phyloP scores from a whole-genome alignment of 2,888 invertebrate species.

The Calameuta idolon region DNA sequence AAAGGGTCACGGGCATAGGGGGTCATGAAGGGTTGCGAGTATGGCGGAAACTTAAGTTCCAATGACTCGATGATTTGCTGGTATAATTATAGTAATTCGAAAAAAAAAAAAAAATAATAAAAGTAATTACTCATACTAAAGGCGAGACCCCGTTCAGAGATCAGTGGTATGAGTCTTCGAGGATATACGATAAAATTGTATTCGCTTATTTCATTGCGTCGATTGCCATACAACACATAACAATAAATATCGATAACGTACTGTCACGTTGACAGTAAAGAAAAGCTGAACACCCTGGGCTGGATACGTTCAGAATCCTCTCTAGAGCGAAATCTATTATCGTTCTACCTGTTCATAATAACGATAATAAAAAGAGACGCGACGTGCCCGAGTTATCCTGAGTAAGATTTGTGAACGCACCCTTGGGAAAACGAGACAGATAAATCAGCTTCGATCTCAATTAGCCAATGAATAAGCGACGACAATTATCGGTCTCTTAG shows the following conservation, averaged over 20 bases:
- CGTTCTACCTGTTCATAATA: no score
- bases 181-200: neutral
- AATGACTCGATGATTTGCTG: slow-evolving; percentile 7
- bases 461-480: neutral
- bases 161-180: neutral
- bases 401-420: no score
- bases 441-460: neutral
- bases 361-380: no score
- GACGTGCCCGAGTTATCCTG: no score
- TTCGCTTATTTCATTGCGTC: neutral
- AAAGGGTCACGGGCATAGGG: neutral
- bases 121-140: neutral
- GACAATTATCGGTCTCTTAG: neutral
- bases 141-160: neutral
- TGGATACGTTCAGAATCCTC: no score
- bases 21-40: neutral
- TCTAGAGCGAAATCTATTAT: no score
- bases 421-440: no score
- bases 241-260: neutral
- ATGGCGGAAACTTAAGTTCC: neutral
- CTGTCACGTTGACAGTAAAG: neutral
- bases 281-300: neutral
- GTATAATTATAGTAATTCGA: slow-evolving; percentile 12
- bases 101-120: neutral
- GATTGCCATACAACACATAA: neutral